phyloP scores from a whole-genome alignment of 1,140 invertebrate species.

The Bactericera cockerelli region DNA sequence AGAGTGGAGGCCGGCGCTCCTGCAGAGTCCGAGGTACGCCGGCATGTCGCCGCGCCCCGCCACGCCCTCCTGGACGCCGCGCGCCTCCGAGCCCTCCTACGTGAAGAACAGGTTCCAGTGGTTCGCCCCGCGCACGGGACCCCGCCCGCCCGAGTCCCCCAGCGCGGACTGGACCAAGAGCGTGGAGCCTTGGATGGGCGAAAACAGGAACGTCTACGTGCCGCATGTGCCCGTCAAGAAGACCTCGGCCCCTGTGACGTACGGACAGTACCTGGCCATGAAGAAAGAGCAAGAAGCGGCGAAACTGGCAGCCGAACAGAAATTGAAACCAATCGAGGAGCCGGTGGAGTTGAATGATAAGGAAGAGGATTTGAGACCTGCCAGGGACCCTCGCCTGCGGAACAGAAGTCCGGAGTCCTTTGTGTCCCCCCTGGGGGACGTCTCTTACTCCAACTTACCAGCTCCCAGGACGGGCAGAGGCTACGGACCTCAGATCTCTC shows the following conservation, averaged over 20 bases:
- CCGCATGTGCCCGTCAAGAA: not conserved
- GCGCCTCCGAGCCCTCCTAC: not conserved
- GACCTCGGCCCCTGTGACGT: not conserved
- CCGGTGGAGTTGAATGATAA: too few relatives aligned
- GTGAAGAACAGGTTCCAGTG: not conserved
- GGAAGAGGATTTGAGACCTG: not conserved
- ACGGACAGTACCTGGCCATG: not conserved
- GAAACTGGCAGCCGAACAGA: not conserved
- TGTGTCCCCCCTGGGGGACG: not conserved
- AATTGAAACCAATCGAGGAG: not conserved
- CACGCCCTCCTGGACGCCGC: not conserved
- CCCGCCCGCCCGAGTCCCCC: not conserved
- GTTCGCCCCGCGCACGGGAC: not conserved
- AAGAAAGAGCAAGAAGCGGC: not conserved
- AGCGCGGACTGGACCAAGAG: not conserved
- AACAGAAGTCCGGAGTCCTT: not conserved
- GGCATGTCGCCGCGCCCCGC: not conserved
- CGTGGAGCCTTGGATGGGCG: constrained; percentile 1
- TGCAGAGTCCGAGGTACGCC: not conserved
- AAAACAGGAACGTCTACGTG: not conserved
- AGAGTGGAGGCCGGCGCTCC: not conserved
- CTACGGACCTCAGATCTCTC: not conserved
- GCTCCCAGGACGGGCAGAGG: not conserved
- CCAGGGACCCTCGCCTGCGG: not conserved
- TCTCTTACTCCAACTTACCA: not conserved